Percentiles rank a stretch among this genome's conserved stretches.
These are phyloP conservation scores for Dynastes maya DNA, from an alignment of 2,888 invertebrate species.

Conservation along the genomic window DNA sequence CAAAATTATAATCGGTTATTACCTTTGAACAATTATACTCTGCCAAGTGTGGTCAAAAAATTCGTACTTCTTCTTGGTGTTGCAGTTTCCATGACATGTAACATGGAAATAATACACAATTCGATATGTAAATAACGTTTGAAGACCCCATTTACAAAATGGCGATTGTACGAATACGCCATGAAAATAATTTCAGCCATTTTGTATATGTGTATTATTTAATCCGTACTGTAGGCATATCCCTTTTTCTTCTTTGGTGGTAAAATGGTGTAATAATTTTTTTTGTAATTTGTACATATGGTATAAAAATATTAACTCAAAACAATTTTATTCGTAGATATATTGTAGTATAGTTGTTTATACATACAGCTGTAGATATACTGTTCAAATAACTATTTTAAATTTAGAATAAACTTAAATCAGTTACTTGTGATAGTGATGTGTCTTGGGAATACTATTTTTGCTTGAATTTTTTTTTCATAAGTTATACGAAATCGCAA, in stretches of 20 bases:
- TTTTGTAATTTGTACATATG: background rate
- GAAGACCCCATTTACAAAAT: too few species aligned
- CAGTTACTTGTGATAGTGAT: constrained; percentile 47
- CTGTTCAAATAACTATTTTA: background rate
- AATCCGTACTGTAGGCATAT: background rate
- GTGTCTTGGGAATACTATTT: constrained; percentile 43
- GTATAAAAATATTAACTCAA: background rate
- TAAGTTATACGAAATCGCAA: constrained; percentile 32
- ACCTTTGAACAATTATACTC: too few species aligned
- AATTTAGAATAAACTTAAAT: constrained; percentile 18
- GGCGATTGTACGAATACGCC: too few species aligned
- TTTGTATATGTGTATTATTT: background rate
- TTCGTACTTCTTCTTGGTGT: too few species aligned
- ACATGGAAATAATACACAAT: too few species aligned
- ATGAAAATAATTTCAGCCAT: background rate
- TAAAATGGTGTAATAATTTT: constrained; percentile 12
- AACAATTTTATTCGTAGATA: background rate
- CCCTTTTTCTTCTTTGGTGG: background rate
- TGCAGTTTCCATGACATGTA: too few species aligned
- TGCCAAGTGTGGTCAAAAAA: too few species aligned
- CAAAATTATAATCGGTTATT: too few species aligned
- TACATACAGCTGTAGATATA: background rate
- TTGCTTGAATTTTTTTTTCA: constrained; percentile 25
- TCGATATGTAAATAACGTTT: too few species aligned
- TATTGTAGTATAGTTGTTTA: background rate